These are phyloP conservation scores for Acrobasis suavella DNA, from an alignment of 2,888 invertebrate species.

Conservation along the genomic window DNA sequence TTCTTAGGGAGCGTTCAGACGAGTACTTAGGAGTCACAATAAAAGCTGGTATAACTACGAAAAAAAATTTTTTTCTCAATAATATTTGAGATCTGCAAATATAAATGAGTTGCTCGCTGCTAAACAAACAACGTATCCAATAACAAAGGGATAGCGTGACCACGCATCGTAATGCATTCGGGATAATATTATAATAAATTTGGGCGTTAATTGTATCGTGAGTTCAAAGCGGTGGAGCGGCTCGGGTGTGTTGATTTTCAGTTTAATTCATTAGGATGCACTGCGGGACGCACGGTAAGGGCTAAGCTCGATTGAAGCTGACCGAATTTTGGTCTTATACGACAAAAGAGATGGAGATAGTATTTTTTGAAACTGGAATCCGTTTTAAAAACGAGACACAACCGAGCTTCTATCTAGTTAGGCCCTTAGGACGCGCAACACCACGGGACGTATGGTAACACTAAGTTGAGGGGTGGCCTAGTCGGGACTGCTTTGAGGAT, in stretches of 20 bases:
- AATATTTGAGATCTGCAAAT: background rate
- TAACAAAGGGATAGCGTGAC: conserved; percentile 58
- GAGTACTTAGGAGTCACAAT: too few relatives aligned
- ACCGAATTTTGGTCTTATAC: too few relatives aligned
- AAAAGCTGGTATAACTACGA: too few relatives aligned
- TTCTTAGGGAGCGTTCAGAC: too few relatives aligned
- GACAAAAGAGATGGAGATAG: too few relatives aligned
- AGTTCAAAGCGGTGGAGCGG: conserved; percentile 51
- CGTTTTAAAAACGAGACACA: too few relatives aligned
- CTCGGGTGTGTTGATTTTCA: conserved; percentile 79
- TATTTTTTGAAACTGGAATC: too few relatives aligned
- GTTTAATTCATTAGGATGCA: conserved; percentile 82
- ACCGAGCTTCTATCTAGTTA: too few relatives aligned
- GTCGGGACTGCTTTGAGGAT: conserved; percentile 1
- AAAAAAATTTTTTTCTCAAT: too few relatives aligned
- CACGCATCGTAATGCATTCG: conserved; percentile 53
- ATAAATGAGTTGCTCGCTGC: conserved; percentile 4
- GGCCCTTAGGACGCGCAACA: conserved; percentile 59
- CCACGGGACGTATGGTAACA: conserved; percentile 68
- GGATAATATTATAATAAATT: conserved; percentile 68
- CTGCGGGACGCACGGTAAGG: conserved; percentile 65
- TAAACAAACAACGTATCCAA: conserved; percentile 33
- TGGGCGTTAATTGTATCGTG: conserved; percentile 76
- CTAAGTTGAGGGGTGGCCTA: conserved; percentile 46
- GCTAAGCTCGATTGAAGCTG: too few relatives aligned